Conservation (phyloP, 2,797 vertebrate genomes). For the Arrhamphus sclerolepis region DNA sequence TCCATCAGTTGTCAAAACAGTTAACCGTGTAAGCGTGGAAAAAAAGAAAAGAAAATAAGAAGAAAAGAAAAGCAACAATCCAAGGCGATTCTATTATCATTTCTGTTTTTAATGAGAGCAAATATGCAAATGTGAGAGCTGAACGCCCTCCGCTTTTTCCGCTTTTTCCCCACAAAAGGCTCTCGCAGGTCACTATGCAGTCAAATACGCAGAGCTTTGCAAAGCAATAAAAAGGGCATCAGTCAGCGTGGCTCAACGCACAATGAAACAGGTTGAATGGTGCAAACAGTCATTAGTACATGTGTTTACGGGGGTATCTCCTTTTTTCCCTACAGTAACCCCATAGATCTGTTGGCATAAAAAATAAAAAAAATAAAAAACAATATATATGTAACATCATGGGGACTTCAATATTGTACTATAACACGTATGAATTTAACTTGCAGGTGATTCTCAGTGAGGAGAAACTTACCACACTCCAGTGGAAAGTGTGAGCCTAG, state of each 20-base stretch:
- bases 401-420: neutral
- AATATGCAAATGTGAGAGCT: neutral
- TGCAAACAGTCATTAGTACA: constrained; percentile 31
- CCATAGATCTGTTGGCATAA: neutral
- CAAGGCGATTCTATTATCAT: neutral
- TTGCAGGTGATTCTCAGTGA: constrained; percentile 13
- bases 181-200: constrained; percentile 7
- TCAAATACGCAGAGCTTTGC: constrained; percentile 16
- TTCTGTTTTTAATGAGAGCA: neutral
- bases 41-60: neutral
- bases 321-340: constrained; percentile 2
- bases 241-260: constrained; percentile 55
- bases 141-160: neutral
- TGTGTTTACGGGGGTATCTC: constrained; percentile 5
- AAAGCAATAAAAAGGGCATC: constrained; percentile 26
- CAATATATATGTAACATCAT: too few relatives aligned
- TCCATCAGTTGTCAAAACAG: constrained; percentile 42
- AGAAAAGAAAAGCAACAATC: neutral
- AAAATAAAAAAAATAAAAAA: too few relatives aligned
- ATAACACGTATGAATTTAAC: neutral
- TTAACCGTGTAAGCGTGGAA: constrained; percentile 16
- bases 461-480: constrained; percentile 2
- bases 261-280: constrained; percentile 72
- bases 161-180: constrained; percentile 2
- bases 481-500: constrained; percentile 50